A percentile compares a stretch with the other conserved stretches of the same genome.
Evolutionary conservation across 1,140 invertebrate genomes (phyloP).

Genomic region (Triops longicaudatus): DNA sequence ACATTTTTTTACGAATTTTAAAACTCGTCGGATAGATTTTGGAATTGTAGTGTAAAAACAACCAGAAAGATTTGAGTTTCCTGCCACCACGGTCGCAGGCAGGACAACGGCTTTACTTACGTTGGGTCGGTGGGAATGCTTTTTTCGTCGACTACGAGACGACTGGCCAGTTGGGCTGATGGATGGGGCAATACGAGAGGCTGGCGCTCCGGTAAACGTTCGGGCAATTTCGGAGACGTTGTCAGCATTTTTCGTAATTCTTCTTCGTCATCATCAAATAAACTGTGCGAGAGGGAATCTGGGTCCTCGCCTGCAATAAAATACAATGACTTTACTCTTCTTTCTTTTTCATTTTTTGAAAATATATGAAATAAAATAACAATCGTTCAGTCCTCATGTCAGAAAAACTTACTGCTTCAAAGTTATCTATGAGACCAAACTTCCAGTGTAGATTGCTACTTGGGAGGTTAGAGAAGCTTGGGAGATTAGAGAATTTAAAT

Average conservation of each 20-base stretch:
- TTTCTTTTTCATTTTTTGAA: too few relatives aligned
- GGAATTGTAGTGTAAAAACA: not conserved
- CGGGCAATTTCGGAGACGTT: not conserved
- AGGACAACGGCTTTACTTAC: conserved; percentile 19
- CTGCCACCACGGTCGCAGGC: not conserved
- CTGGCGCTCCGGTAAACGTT: not conserved
- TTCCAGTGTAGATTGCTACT: too few relatives aligned
- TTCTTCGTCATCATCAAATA: conserved; percentile 21
- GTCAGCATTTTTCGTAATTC: conserved; percentile 21
- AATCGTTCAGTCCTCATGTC: too few relatives aligned
- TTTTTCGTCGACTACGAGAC: conserved; percentile 24
- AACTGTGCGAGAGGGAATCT: not conserved
- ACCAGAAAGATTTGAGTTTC: not conserved
- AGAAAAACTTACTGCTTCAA: too few relatives aligned
- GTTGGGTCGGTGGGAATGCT: conserved; percentile 26
- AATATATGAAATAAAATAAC: too few relatives aligned
- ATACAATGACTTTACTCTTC: not conserved
- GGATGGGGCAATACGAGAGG: conserved; percentile 12
- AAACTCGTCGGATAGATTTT: too few relatives aligned
- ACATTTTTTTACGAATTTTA: too few relatives aligned
- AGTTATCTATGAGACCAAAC: too few relatives aligned
- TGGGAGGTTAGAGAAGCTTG: too few relatives aligned
- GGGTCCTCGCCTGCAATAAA: not conserved
- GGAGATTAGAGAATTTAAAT: too few relatives aligned
- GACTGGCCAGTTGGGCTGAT: conserved; percentile 20